A percentile compares a stretch with the other conserved stretches of the same genome.
phyloP scores from a whole-genome alignment of 2,797 vertebrate genomes.

The Acestrorhynchus altus region DNA sequence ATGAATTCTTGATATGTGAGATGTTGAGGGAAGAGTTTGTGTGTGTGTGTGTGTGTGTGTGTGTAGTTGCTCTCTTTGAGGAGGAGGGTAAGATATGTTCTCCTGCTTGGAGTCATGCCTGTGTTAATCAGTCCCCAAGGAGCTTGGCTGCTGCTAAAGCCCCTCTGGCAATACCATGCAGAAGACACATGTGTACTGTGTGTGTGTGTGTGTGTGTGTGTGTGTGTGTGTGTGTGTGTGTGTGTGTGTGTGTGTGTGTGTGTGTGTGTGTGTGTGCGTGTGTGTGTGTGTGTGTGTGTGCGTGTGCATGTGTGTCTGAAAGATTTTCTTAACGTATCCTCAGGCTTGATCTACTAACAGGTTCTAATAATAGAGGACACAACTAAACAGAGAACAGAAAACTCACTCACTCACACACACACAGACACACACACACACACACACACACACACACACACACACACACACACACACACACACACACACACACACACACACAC shows the following conservation, averaged over 20 bases:
- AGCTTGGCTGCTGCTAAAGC: conserved; percentile 41
- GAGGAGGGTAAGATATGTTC: conserved; percentile 47
- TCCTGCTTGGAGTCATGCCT: conserved; percentile 46
- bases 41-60: conserved; percentile 30
- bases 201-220: conserved; percentile 39
- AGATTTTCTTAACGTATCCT: conserved; percentile 29
- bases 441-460: too few species aligned
- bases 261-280: not conserved
- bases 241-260: conserved; percentile 28
- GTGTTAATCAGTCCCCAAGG: conserved; percentile 58
- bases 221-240: conserved; percentile 16
- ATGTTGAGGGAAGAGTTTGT: not conserved
- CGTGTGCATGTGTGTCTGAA: conserved; percentile 24
- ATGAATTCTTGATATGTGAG: conserved; percentile 22
- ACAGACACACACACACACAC: too few species aligned
- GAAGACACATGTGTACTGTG: conserved; percentile 17
- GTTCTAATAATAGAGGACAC: conserved; percentile 33
- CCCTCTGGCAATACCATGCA: conserved; percentile 49
- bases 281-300: conserved; percentile 16
- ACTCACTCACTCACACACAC: too few species aligned
- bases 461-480: too few species aligned
- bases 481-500: too few species aligned
- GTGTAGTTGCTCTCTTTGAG: conserved; percentile 37
- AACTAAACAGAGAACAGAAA: conserved; percentile 14
- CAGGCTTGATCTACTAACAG: conserved; percentile 37